Evolutionary conservation across 2,797 vertebrate species (phyloP), one percentile per base, ranked within the genome.

Genomic region (Sebastiscus albofasciatus): DNA sequence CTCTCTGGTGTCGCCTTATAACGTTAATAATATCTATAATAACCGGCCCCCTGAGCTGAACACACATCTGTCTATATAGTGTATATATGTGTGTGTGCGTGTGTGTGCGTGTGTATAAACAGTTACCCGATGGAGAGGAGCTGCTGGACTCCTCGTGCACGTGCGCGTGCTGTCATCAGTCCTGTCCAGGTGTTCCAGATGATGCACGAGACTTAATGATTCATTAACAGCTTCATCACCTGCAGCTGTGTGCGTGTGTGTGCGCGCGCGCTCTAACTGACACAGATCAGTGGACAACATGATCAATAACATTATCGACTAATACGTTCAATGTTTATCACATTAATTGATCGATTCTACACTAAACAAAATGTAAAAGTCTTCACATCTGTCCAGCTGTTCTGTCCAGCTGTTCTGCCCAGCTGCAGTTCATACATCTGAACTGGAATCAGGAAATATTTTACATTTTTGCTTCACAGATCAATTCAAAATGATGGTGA

Each of bases 151-250:
- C 8, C 33, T 33, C 31, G 31, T 33, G 31, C 91, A 90, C 88
- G 31, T 33, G 31, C 91, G 89, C 88, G 89, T 86, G 91, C 85
- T 80, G 88, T 82, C 82, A 67, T 56, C 76, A 66, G 79, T 61
- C 79, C 83, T 67, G 67, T 42, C 78, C 92, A 93, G 93, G 90
- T 93, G 90, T 81, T 81, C 70, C 39, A 75, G 72, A 14, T 61
- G 86, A 61, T 66, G 82, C 91, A 84, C 83, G 83, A 76, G 81
- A 69, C 75, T 34, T 3, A 8, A 56, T 22, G 46, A 34, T 20
- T 54, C 20, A 54, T 61, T 4, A 7, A 61, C 62, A 10, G 31
- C 31, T 20, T n/a, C 4, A 12, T 42, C 39, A 5, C 5, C 39
- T 42, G 4, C 39, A 42, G 39, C 46, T 12, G 34, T 36, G 33